Evolutionary conservation across 2,888 invertebrate species (phyloP), one percentile per base, ranked within the genome.

Genomic region (Philhelius pedissequus): DNA sequence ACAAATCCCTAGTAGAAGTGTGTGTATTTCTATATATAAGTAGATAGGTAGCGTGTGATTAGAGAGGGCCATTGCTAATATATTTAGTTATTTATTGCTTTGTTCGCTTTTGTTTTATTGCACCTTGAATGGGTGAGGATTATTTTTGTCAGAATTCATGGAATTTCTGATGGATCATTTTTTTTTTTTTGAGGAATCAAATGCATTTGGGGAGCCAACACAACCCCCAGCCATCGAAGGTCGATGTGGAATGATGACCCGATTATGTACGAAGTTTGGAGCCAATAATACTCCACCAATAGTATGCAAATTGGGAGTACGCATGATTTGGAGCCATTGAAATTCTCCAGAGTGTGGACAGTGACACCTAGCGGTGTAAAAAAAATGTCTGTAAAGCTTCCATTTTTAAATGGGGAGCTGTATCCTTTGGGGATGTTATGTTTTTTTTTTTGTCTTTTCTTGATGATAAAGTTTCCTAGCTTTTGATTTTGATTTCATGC

Each of bases 241-340:
- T 62, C 35, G 60, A 43, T 60, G 80, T 66, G 84, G 84, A 84
- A 80, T 84, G 84, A 80, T 84, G 84, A 80, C 80, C 84, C 84
- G 84, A 84, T 54, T 60, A 43, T 64, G 68, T 60, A 84, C 84
- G 84, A 84, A 84, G 80, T 62, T 38, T 40, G 13, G 75, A 70
- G 54, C 84, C 80, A 84, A 80, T 80, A 68, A 54, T 13, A 80
- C 64, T 71, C 20, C 60, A 38, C 30, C 48, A 70, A 38, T 79
- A 71, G 11, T 79, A 84, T 84, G 84, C 80, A 84, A 84, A 84
- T 80, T 58, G 40, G 76, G 68, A 84, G 71, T 80, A 84, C 84
- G 84, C 84, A 84, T 84, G 84, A 75, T 79, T 79, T 64, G 35
- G 38, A 69, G 18, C 60, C 50, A 66, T 64, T 73, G 54, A 62